Conservation (phyloP, 2,888 invertebrate species). For the Tetragonisca angustula region DNA sequence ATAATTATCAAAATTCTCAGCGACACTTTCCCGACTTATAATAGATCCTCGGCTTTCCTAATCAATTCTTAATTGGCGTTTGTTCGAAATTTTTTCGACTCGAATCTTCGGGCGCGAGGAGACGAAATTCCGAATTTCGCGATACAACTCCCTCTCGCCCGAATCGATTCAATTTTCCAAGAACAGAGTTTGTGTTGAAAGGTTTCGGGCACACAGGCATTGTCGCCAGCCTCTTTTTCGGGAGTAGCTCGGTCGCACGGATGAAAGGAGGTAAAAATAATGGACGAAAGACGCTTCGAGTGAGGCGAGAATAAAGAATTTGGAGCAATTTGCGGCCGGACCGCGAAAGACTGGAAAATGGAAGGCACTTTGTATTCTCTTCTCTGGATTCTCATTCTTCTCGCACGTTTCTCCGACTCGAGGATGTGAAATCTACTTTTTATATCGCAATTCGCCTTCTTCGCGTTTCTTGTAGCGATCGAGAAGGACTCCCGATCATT, state of each 20-base stretch:
- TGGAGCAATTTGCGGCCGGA: conserved; percentile 36
- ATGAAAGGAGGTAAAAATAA: conserved; percentile 38
- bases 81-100: too few relatives aligned
- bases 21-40: too few relatives aligned
- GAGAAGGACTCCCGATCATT: background rate
- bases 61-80: too few relatives aligned
- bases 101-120: too few relatives aligned
- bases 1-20: too few relatives aligned
- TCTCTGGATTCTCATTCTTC: background rate
- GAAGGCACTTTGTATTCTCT: conserved; percentile 27
- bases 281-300: conserved; percentile 25
- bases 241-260: background rate
- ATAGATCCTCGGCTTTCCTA: too few relatives aligned
- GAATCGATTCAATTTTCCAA: background rate
- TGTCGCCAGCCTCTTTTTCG: background rate
- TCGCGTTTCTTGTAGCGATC: background rate
- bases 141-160: background rate
- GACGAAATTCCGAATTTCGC: background rate
- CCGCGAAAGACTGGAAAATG: conserved; percentile 37
- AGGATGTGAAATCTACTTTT: background rate
- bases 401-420: conserved; percentile 17
- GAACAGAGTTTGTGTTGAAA: background rate
- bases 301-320: conserved; percentile 47
- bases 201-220: background rate
- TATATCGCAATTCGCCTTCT: too few relatives aligned